Conservation (phyloP, 2,888 invertebrate species). For the Saturnia japonica region DNA sequence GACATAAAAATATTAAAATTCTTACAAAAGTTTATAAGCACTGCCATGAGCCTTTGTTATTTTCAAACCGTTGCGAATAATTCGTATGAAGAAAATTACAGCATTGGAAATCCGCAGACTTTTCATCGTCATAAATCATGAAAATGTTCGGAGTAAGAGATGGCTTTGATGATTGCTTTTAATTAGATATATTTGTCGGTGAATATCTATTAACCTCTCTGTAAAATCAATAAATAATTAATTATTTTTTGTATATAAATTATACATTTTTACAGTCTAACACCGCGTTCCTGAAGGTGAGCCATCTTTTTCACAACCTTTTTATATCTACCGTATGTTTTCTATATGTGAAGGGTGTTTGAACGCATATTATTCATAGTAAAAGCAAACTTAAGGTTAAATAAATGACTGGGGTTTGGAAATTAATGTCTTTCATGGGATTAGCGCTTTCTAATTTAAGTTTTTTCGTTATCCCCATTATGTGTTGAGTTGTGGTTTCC, state of each 20-base stretch:
- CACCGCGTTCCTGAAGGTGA: neutral
- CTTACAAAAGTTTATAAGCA: no score
- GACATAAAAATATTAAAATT: no score
- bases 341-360: constrained; percentile 37
- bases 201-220: no score
- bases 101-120: neutral
- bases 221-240: neutral
- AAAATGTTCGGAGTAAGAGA: no score
- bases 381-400: constrained; percentile 12
- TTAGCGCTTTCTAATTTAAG: constrained; percentile 60
- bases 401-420: constrained; percentile 19
- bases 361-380: constrained; percentile 47
- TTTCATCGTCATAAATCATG: no score
- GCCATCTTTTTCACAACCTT: constrained; percentile 33
- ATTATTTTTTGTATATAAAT: neutral
- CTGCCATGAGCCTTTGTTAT: no score
- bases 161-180: no score
- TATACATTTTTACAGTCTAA: neutral
- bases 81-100: neutral
- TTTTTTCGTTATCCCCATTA: constrained; percentile 41
- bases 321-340: constrained; percentile 39
- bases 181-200: no score
- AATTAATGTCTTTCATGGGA: constrained; percentile 49
- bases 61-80: no score
- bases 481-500: constrained; percentile 12